phyloP scores from a whole-genome alignment of 2,797 vertebrate species.

The Hylomyscus alleni region DNA sequence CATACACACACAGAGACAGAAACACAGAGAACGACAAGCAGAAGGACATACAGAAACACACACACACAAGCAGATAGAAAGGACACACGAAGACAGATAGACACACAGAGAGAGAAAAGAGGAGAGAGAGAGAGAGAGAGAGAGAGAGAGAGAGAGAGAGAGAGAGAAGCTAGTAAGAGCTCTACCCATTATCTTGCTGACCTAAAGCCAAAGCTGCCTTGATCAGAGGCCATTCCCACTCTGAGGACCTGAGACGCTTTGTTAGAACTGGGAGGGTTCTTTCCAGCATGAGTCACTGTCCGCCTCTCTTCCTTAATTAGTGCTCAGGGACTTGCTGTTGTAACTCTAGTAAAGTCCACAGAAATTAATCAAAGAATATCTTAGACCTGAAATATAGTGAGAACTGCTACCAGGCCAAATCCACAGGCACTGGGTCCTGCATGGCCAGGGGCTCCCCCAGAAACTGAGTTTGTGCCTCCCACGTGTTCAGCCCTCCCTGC shows the following conservation, averaged over 20 bases:
- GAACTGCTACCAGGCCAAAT: conserved; percentile 78
- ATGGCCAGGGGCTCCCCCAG: neutral
- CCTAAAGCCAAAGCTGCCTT: neutral
- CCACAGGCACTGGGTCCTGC: conserved; percentile 70
- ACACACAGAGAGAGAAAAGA: neutral
- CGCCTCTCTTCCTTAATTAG: conserved; percentile 80
- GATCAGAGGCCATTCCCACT: neutral
- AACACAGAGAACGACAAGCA: neutral
- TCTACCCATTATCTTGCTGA: neutral
- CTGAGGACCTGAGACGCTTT: conserved; percentile 51
- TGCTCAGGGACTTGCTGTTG: conserved; percentile 76
- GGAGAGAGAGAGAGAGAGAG: neutral
- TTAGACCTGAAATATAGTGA: conserved; percentile 66
- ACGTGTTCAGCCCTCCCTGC: neutral
- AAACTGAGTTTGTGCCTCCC: neutral
- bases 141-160: neutral
- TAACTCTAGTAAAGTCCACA: conserved; percentile 77
- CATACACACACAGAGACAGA: neutral
- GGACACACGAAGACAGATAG: neutral
- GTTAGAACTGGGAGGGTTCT: conserved; percentile 60
- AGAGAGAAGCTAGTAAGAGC: neutral
- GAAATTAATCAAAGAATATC: conserved; percentile 83
- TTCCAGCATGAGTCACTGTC: conserved; percentile 88
- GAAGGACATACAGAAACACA: neutral
- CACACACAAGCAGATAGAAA: neutral